Evolutionary conservation across 2,888 invertebrate species (phyloP).

Genomic region (Odiellus spinosus): DNA sequence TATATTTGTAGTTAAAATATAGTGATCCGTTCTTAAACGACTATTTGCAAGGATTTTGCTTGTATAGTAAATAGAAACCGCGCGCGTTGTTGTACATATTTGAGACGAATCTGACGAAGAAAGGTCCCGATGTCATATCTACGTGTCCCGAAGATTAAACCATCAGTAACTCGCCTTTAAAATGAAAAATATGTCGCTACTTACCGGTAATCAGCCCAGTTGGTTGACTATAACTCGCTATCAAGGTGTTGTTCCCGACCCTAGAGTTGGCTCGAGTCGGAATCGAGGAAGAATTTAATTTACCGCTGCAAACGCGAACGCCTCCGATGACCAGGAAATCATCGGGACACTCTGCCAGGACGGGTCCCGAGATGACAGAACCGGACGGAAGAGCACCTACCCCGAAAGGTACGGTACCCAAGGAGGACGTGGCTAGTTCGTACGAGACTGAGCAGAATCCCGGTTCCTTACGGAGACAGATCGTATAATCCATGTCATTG

Average conservation of each 20-base stretch:
- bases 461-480: conserved; percentile 19
- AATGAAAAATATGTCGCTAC: background rate
- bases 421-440: conserved; percentile 13
- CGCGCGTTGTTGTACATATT: conserved; percentile 19
- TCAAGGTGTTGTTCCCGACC: conserved; percentile 1
- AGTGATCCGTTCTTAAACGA: too few species aligned
- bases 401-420: conserved; percentile 16
- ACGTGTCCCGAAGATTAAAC: background rate
- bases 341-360: conserved; percentile 17
- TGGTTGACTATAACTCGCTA: conserved; percentile 8
- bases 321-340: conserved; percentile 20
- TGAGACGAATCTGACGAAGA: conserved; percentile 19
- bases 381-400: conserved; percentile 13
- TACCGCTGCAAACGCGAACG: conserved; percentile 16
- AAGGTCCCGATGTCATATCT: conserved; percentile 20
- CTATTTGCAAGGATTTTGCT: conserved; percentile 22
- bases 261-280: too few species aligned
- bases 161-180: too few species aligned
- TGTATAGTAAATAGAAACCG: conserved; percentile 22
- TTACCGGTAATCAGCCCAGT: conserved; percentile 12
- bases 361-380: conserved; percentile 8
- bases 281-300: conserved; percentile 1
- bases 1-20: too few species aligned
- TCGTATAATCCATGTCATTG: conserved; percentile 20
- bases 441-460: conserved; percentile 22